Evolutionary conservation across 2,888 invertebrate species (phyloP).

Genomic region (Dione vanillae): DNA sequence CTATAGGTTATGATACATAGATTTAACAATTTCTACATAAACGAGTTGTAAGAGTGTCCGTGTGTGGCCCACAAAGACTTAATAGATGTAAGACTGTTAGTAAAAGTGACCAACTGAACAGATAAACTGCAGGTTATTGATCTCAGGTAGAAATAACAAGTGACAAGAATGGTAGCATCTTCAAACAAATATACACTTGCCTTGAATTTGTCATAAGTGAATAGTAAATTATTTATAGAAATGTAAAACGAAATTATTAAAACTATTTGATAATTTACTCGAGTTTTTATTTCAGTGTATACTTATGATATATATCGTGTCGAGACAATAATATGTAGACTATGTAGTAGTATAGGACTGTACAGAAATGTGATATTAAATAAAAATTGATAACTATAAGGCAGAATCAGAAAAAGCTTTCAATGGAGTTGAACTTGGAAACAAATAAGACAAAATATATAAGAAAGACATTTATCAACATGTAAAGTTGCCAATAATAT

Average conservation of each 20-base stretch:
- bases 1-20: not conserved
- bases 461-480: constrained; percentile 42
- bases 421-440: not conserved
- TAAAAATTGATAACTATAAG: too few relatives aligned
- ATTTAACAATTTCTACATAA: not conserved
- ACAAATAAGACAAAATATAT: constrained; percentile 7
- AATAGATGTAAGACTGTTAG: constrained; percentile 31
- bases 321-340: too few relatives aligned
- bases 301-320: too few relatives aligned
- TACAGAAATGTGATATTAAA: too few relatives aligned
- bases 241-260: constrained; percentile 22
- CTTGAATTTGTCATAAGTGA: constrained; percentile 44
- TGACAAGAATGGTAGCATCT: constrained; percentile 36
- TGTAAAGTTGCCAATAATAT: constrained; percentile 32
- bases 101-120: constrained; percentile 23
- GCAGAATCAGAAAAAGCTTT: too few relatives aligned
- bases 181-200: constrained; percentile 44
- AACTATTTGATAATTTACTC: constrained; percentile 17
- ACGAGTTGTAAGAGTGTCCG: constrained; percentile 13
- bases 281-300: too few relatives aligned
- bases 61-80: constrained; percentile 46
- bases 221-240: constrained; percentile 27
- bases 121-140: constrained; percentile 54
- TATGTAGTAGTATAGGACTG: too few relatives aligned
- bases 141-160: constrained; percentile 59